A percentile compares a stretch with the other conserved stretches of the same genome.
Evolutionary conservation across 2,113 vertebrate species (phyloP).

Genomic region (Panthera tigris): DNA sequence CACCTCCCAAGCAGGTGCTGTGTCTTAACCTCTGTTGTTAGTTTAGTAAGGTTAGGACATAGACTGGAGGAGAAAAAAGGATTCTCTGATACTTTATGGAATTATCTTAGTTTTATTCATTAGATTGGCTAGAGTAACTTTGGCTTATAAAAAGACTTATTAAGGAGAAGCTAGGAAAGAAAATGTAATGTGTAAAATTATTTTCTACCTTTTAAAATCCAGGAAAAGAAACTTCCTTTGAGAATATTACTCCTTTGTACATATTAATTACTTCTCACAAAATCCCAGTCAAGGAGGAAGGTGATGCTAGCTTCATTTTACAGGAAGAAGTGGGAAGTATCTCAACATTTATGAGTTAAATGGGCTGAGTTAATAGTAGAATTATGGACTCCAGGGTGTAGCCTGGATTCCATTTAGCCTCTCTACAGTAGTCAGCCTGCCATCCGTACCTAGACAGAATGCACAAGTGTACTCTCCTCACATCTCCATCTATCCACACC

Average conservation of each 20-base stretch:
- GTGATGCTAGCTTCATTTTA: slow-evolving; percentile 50
- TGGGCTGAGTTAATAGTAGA: slow-evolving; percentile 34
- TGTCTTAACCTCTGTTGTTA: slow-evolving; percentile 24
- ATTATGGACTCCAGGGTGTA: neutral
- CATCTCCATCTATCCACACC: neutral
- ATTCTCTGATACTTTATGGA: neutral
- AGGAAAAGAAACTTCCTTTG: slow-evolving; percentile 29
- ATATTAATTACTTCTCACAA: slow-evolving; percentile 46
- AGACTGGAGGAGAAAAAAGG: slow-evolving; percentile 6
- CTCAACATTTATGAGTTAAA: slow-evolving; percentile 44
- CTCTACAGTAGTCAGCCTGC: neutral
- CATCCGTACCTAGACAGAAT: neutral
- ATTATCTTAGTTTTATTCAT: slow-evolving; percentile 46
- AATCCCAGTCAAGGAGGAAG: neutral
- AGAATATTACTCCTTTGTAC: slow-evolving; percentile 44
- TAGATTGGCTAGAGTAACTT: neutral
- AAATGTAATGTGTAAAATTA: slow-evolving; percentile 39
- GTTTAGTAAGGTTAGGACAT: slow-evolving; percentile 10
- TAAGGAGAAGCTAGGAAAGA: slow-evolving; percentile 13
- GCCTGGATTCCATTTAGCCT: neutral
- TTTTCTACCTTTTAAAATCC: slow-evolving; percentile 51
- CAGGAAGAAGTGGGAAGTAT: slow-evolving; percentile 21
- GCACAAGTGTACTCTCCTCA: neutral
- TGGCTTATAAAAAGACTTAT: neutral
- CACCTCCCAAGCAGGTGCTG: neutral